These are phyloP conservation scores for Fragum sueziense DNA, from an alignment of 2,888 invertebrate species.

Conservation along the genomic window DNA sequence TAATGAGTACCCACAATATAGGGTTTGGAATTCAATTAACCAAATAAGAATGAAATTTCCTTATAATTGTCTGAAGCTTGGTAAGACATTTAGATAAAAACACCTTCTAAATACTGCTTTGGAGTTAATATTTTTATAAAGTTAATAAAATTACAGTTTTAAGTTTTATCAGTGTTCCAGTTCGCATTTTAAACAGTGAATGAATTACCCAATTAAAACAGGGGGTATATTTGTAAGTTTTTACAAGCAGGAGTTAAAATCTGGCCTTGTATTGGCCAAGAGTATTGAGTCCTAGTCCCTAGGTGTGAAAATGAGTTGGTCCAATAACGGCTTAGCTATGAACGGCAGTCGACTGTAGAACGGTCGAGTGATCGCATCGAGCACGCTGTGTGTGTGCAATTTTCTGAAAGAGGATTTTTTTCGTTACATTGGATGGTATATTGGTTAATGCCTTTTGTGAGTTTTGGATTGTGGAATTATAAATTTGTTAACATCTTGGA, in stretches of 20 bases:
- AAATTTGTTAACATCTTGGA: too few relatives aligned
- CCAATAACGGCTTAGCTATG: constrained; percentile 16
- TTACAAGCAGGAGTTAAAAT: constrained; percentile 9
- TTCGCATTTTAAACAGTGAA: constrained; percentile 2
- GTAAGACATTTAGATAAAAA: neutral
- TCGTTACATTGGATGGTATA: neutral
- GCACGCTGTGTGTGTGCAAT: neutral
- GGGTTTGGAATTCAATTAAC: too few relatives aligned
- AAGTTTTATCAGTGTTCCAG: neutral
- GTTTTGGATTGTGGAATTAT: too few relatives aligned
- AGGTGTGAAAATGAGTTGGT: constrained; percentile 27
- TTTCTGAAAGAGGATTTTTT: neutral
- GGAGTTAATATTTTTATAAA: constrained; percentile 4
- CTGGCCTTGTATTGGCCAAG: constrained; percentile 8
- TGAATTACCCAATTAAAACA: constrained; percentile 20
- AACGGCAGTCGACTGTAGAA: constrained; percentile 12
- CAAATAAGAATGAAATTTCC: too few relatives aligned
- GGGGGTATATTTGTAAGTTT: constrained; percentile 2
- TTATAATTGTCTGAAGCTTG: too few relatives aligned
- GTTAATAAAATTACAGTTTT: neutral
- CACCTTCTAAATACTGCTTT: neutral
- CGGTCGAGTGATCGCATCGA: neutral
- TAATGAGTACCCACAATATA: too few relatives aligned
- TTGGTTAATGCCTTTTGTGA: neutral
- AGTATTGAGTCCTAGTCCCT: neutral